Evolutionary conservation across 2,888 invertebrate genomes (phyloP).

Genomic region (Agrilus cyanescens): DNA sequence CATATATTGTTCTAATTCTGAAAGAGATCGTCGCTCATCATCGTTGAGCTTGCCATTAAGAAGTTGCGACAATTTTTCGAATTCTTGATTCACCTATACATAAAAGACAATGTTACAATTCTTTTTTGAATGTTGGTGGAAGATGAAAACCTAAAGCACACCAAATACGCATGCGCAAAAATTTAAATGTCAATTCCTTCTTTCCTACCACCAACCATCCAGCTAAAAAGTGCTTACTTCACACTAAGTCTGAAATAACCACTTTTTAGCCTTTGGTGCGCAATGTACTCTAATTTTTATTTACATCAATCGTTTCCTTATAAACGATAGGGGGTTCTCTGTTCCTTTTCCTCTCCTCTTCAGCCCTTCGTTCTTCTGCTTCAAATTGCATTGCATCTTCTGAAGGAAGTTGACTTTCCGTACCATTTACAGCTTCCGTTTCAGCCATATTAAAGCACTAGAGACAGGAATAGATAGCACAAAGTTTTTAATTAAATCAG

Average conservation of each 20-base stretch:
- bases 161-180: too few relatives aligned
- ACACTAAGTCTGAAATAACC: too few relatives aligned
- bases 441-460: conserved; percentile 28
- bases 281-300: too few relatives aligned
- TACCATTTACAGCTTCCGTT: conserved; percentile 31
- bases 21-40: conserved; percentile 65
- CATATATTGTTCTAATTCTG: conserved; percentile 79
- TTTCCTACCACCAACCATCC: too few relatives aligned
- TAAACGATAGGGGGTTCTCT: conserved; percentile 73
- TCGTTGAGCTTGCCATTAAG: conserved; percentile 60
- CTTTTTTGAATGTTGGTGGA: too few relatives aligned
- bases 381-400: conserved; percentile 43
- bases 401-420: conserved; percentile 37
- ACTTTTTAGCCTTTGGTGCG: too few relatives aligned
- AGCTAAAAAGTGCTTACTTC: too few relatives aligned
- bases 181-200: too few relatives aligned
- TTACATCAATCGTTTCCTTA: conserved; percentile 57
- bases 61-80: conserved; percentile 56
- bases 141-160: too few relatives aligned
- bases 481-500: background rate
- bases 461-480: background rate
- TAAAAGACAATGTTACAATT: conserved; percentile 4
- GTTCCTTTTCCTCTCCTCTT: conserved; percentile 58
- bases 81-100: conserved; percentile 54
- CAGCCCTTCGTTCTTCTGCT: conserved; percentile 51